Evolutionary conservation across 1,140 invertebrate species (phyloP), one percentile per base, ranked within the genome.

Genomic region (Eupristina koningsbergeri): DNA sequence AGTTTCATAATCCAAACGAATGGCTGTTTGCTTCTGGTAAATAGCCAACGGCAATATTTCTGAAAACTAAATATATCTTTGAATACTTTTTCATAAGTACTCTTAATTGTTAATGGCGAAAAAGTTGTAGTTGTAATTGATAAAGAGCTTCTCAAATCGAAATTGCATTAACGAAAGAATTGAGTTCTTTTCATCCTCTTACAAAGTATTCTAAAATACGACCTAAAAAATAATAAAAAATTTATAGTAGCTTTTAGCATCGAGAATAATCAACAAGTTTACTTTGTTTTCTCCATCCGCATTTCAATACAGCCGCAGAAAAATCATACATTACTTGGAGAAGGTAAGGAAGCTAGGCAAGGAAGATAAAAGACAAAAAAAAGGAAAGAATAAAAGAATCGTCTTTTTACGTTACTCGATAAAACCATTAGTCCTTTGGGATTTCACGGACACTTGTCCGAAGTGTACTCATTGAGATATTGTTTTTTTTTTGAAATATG

Each of bases 391-490:
- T 13, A 19, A 15, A 31, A 26, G 36, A 47, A 45, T 7, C 29
- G 34, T 58, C 31, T 45, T 45, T 58, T 22, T 58, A 36, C 31
- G 47, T 58, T 76, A 81, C 63, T 61, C 67, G 50, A 47, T 45
- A 75, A 58, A 76, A 82, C 80, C 80, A 82, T 82, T 82, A 82
- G 80, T 82, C 80, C 80, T 64, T 11, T 7, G 73, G 80, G 80
- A 82, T 82, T 76, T 76, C 69, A 29, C 69, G 58, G 80, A 82
- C 80, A 82, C 73, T 76, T 67, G 73, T 82, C 80, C 39, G 61
- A 34, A 47, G 45, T 13, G 11, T 69, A 69, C 39, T 26, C 36
- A 41, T 73, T 31, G 71, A 63, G 29, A 82, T 67, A 82, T 82
- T 82, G 73, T 75, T 29, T 75, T 75, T 17, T n/a, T 29, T 50